Base-by-base conservation (phyloP, 2,113 vertebrate genomes). In the Odontesthes bonariensis region DNA sequence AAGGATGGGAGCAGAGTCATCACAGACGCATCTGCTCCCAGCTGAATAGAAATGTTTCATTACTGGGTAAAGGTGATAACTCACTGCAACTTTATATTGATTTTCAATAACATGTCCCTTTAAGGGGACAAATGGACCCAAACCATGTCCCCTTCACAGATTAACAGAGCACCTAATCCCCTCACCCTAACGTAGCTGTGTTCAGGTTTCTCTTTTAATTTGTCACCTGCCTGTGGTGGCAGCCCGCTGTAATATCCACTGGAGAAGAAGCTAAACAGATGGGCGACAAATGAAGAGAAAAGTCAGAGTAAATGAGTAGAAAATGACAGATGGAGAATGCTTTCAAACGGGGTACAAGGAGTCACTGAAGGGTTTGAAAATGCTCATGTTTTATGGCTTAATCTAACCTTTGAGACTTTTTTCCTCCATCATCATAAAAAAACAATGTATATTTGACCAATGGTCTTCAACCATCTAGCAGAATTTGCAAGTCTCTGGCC, bases 41-140 rank as follows among this genome's bases (percentile, higher is more conserved):
- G 40, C 22, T 17, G 64, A 16, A 12, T 42, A 27, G 35, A 55
- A 51, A 40, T 42, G 35, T 40, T n/a, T 42, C 64, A 55, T 42
- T 33, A 13, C 23, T 54, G 35, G 14, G 17, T 42, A 27, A 22
- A 54, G 35, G 20, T 55, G 51, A 27, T 67, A 14, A 55, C 51
- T 31, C 20, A 31, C 17, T 53, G 23, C 49, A 54, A 54, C 49
- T 40, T 11, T 40, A n/a, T 23, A 66, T 54, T 66, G 64, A 66
- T 66, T 52, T 66, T n/a, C 35, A 42, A 66, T 64, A n/a, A 31
- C 23, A 49, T 23, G 31, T 40, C 13, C 47, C 63, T 40, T n/a
- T 53, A 38, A 8, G 20, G 12, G 32, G 33, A 20, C 32, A n/a
- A 38, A 16, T 22, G 19, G 46, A 49, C 46, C 46, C 46, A 49